phyloP scores from a whole-genome alignment of 2,888 invertebrate species.

The Rotaria sp. region DNA sequence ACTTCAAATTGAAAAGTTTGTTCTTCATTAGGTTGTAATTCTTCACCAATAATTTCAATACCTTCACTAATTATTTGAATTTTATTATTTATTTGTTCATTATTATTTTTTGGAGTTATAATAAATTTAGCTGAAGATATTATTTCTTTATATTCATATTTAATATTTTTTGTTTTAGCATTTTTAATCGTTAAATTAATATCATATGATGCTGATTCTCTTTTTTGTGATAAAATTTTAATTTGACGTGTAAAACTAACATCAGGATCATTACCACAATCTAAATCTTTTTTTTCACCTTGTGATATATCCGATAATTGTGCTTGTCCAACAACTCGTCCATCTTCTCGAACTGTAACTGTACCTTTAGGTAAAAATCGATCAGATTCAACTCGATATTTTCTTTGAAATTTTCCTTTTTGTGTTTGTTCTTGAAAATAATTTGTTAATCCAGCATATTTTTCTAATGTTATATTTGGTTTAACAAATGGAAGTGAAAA shows the following conservation, averaged over 20 bases:
- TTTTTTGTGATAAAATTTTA: background rate
- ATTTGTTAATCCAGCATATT: background rate
- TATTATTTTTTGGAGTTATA: background rate
- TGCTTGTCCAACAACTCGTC: slow-evolving; percentile 29
- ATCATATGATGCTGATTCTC: background rate
- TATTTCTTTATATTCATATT: slow-evolving; percentile 30
- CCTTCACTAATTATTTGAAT: background rate
- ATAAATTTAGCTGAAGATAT: background rate
- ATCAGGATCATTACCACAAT: slow-evolving; percentile 30
- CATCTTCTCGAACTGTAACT: slow-evolving; percentile 11
- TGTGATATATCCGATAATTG: background rate
- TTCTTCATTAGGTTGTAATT: background rate
- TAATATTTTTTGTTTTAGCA: background rate
- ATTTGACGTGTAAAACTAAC: background rate
- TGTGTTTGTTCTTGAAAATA: slow-evolving; percentile 18
- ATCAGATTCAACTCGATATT: background rate
- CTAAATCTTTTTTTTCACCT: slow-evolving; percentile 24
- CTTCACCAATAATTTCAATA: background rate
- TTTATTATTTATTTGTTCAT: background rate
- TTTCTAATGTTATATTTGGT: background rate
- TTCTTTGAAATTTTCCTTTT: slow-evolving; percentile 16
- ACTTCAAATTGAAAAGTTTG: background rate
- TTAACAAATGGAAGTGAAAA: slow-evolving; percentile 30
- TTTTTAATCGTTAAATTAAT: background rate
- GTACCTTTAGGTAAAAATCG: slow-evolving; percentile 20